phyloP scores from a whole-genome alignment of 2,888 invertebrate genomes.

The Scelioninae gen. 2 region DNA sequence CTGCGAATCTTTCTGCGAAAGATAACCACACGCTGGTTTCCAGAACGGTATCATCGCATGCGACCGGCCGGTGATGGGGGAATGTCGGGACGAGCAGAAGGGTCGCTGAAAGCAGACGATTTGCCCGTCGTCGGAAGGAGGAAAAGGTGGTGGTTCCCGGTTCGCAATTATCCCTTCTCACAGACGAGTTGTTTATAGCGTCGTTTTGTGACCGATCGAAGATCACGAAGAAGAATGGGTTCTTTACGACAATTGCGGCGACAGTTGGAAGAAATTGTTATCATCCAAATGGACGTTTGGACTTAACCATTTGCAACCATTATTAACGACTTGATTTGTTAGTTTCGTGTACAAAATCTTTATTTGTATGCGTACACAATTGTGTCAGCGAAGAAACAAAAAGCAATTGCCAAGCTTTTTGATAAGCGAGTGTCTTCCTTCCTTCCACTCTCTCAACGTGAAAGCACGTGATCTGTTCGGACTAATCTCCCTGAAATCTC shows the following conservation, averaged over 20 bases:
- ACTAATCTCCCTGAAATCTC: background rate
- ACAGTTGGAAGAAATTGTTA: no score
- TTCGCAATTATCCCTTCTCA: constrained; percentile 45
- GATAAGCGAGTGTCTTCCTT: no score
- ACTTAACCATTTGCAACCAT: no score
- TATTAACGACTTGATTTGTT: no score
- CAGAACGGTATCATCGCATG: constrained; percentile 56
- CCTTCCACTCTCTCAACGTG: no score
- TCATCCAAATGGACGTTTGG: no score
- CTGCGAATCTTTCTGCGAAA: constrained; percentile 37
- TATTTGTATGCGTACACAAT: no score
- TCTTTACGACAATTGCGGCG: no score
- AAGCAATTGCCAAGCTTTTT: no score
- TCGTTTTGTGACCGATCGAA: background rate
- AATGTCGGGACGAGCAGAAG: constrained; percentile 45
- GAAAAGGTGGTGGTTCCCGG: constrained; percentile 35
- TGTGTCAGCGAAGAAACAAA: no score
- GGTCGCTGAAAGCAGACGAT: constrained; percentile 46
- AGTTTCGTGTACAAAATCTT: no score
- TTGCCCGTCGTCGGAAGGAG: constrained; percentile 46
- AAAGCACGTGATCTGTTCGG: no score
- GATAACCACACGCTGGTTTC: constrained; percentile 51
- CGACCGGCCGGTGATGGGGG: constrained; percentile 47
- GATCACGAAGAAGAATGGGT: background rate
- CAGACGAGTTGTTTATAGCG: constrained; percentile 14